Conservation (phyloP, 1,140 invertebrate genomes). For the Triops cancriformis region DNA sequence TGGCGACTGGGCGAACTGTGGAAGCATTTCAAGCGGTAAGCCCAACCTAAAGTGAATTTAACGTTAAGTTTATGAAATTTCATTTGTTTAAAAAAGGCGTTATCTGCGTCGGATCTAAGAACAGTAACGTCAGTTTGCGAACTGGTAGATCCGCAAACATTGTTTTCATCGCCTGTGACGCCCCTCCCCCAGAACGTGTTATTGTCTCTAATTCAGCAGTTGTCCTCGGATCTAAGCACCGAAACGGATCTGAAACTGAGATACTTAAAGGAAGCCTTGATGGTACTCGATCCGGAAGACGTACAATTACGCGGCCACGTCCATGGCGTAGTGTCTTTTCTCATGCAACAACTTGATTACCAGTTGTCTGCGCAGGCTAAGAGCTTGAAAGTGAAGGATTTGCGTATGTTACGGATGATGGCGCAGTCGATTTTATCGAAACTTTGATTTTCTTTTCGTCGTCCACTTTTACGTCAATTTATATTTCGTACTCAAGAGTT, state of each 20-base stretch:
- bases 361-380: background rate
- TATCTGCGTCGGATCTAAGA: conserved; percentile 72
- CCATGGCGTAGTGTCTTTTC: background rate
- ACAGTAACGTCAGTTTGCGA: conserved; percentile 77
- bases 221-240: conserved; percentile 72
- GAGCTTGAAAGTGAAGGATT: background rate
- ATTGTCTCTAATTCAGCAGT: conserved; percentile 82
- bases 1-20: background rate
- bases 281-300: background rate
- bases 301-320: background rate
- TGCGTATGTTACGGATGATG: background rate
- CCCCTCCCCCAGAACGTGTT: conserved; percentile 73
- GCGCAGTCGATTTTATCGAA: background rate
- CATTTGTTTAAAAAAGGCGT: conserved; percentile 48
- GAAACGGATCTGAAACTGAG: conserved; percentile 81
- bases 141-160: conserved; percentile 59
- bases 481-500: too few relatives aligned
- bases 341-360: background rate
- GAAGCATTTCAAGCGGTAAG: background rate
- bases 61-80: background rate
- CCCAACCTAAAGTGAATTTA: background rate
- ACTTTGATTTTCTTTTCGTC: background rate
- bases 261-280: conserved; percentile 44
- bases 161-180: conserved; percentile 61
- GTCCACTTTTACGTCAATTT: background rate